Percentiles rank a stretch among this genome's conserved stretches.
These are phyloP conservation scores for Ceratina australensis DNA, from an alignment of 1,140 invertebrate genomes.

Conservation along the genomic window DNA sequence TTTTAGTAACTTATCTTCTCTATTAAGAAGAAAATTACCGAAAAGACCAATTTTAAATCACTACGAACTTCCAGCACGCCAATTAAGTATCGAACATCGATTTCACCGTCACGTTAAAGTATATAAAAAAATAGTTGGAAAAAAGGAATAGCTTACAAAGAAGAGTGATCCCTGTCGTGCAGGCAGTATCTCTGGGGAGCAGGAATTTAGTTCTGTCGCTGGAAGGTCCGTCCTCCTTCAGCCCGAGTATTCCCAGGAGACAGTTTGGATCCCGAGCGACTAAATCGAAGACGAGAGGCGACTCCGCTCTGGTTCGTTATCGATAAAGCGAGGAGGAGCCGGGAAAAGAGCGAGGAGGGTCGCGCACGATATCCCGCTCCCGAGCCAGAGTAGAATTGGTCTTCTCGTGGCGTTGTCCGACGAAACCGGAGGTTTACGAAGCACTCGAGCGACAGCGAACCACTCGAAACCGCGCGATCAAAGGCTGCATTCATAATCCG, in stretches of 20 bases:
- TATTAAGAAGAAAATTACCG: too few species aligned
- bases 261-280: neutral
- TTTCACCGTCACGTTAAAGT: neutral
- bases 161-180: slow-evolving; percentile 5
- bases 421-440: slow-evolving; percentile 44
- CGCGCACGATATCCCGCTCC: neutral
- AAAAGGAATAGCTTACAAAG: neutral
- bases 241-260: slow-evolving; percentile 6
- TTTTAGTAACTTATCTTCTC: too few species aligned
- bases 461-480: slow-evolving; percentile 55
- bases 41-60: too few species aligned
- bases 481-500: slow-evolving; percentile 68
- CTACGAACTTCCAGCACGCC: too few species aligned
- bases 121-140: too few species aligned
- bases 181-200: neutral
- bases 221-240: neutral
- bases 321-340: neutral
- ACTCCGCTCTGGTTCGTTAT: slow-evolving; percentile 30
- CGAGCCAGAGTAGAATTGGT: slow-evolving; percentile 40
- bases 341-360: slow-evolving; percentile 31
- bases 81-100: neutral
- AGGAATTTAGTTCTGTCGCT: neutral
- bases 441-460: slow-evolving; percentile 43
- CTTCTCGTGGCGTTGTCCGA: slow-evolving; percentile 35
- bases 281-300: slow-evolving; percentile 32